phyloP scores from a whole-genome alignment of 2,888 invertebrate genomes.

The Synanthedon vespiformis region DNA sequence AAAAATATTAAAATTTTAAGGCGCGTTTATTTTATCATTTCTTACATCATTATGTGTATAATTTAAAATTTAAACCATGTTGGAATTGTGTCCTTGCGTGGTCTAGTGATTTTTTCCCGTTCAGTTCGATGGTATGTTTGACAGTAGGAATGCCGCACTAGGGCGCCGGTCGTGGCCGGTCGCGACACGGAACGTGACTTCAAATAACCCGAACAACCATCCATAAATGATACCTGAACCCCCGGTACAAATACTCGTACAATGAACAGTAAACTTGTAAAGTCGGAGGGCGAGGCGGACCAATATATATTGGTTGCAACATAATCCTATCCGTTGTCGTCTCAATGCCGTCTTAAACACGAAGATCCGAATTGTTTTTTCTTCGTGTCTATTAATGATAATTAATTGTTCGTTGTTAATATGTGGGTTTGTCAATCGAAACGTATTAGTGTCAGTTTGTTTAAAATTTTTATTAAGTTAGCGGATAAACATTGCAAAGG shows the following conservation, averaged over 20 bases:
- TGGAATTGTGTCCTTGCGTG: slow-evolving; percentile 36
- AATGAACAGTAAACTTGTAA: slow-evolving; percentile 2
- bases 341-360: slow-evolving; percentile 64
- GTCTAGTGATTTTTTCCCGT: slow-evolving; percentile 39
- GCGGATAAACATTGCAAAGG: background rate
- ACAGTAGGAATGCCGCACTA: slow-evolving; percentile 54
- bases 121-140: slow-evolving; percentile 51
- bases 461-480: slow-evolving; percentile 19
- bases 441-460: slow-evolving; percentile 52
- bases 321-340: slow-evolving; percentile 60
- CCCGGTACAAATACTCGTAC: background rate
- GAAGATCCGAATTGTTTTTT: slow-evolving; percentile 53
- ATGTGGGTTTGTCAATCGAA: slow-evolving; percentile 51
- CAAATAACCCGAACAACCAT: slow-evolving; percentile 27
- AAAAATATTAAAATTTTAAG: no score
- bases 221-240: slow-evolving; percentile 21
- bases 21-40: no score
- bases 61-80: background rate
- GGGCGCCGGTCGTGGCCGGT: slow-evolving; percentile 53
- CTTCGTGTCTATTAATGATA: slow-evolving; percentile 45
- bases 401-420: slow-evolving; percentile 58
- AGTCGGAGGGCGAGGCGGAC: slow-evolving; percentile 18
- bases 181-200: slow-evolving; percentile 49
- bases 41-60: slow-evolving; percentile 12
- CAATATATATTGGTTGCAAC: slow-evolving; percentile 29